These are phyloP conservation scores for Dendrocincla fuliginosa DNA, from an alignment of 2,797 vertebrate genomes.

Conservation along the genomic window DNA sequence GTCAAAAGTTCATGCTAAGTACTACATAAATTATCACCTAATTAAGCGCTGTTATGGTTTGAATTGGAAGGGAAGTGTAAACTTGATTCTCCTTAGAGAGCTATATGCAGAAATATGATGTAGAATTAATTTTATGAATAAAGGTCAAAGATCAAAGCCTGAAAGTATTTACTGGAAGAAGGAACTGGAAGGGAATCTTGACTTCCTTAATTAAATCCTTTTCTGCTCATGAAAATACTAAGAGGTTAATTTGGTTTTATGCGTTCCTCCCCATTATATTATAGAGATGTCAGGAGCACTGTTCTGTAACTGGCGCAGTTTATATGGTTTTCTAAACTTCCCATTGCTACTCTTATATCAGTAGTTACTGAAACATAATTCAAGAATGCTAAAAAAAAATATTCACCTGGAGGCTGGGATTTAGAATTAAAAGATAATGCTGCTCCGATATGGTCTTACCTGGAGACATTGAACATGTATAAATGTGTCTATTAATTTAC, in stretches of 20 bases:
- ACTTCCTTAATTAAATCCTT: constrained; percentile 41
- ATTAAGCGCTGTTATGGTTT: constrained; percentile 80
- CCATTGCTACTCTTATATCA: background rate
- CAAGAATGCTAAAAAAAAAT: background rate
- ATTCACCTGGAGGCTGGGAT: background rate
- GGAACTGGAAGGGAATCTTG: constrained; percentile 22
- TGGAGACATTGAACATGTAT: background rate
- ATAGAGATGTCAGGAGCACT: background rate
- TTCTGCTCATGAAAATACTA: constrained; percentile 25
- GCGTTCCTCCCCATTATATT: background rate
- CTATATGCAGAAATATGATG: constrained; percentile 79
- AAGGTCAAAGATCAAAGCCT: constrained; percentile 75
- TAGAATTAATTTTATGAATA: constrained; percentile 76
- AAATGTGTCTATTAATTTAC: background rate
- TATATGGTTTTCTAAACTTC: background rate
- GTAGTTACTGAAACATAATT: background rate
- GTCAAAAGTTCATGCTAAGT: constrained; percentile 81
- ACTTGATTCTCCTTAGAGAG: constrained; percentile 81
- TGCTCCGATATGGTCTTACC: background rate
- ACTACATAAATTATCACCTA: constrained; percentile 84
- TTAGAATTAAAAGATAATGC: background rate
- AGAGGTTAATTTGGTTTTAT: constrained; percentile 13
- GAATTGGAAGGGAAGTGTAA: constrained; percentile 73
- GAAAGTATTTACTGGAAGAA: constrained; percentile 46
- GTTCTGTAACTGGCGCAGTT: background rate